phyloP scores from a whole-genome alignment of 2,113 vertebrate species.

The Formicarius rufipectus region DNA sequence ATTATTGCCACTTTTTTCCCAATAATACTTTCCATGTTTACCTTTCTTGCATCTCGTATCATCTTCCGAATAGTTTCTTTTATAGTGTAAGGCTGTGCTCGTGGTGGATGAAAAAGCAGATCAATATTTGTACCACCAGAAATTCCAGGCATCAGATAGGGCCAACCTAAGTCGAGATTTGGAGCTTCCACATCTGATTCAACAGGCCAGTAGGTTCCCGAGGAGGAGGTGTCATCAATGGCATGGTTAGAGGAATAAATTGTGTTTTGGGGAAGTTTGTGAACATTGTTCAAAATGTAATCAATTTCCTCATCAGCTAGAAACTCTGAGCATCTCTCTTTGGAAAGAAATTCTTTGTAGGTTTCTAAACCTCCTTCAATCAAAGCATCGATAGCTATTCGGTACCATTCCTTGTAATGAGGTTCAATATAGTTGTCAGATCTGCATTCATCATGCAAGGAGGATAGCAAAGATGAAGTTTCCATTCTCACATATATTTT shows the following conservation, averaged over 20 bases:
- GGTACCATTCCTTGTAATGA: constrained; percentile 94
- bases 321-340: constrained; percentile 84
- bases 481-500: constrained; percentile 77
- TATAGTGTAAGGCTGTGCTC: constrained; percentile 88
- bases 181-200: constrained; percentile 91
- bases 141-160: constrained; percentile 79
- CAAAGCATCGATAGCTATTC: constrained; percentile 88
- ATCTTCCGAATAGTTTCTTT: constrained; percentile 92
- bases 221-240: constrained; percentile 83
- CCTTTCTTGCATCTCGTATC: constrained; percentile 92
- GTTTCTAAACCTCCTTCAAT: constrained; percentile 80
- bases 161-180: constrained; percentile 95
- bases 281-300: constrained; percentile 84
- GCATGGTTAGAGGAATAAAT: constrained; percentile 69
- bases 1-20: not conserved
- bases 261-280: constrained; percentile 67
- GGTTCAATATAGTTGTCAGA: constrained; percentile 88
- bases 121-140: constrained; percentile 85
- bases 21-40: constrained; percentile 64
- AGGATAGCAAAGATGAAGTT: constrained; percentile 86
- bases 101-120: constrained; percentile 90
- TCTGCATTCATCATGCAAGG: constrained; percentile 85
- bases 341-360: constrained; percentile 87
- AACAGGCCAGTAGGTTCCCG: constrained; percentile 94
- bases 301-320: constrained; percentile 88